These are phyloP conservation scores for Danio rerio DNA, from an alignment of 2,113 vertebrate species.

Conservation along the genomic window GRCz12tu NC_133177.1:17129501-17130000, in stretches of 20 bases:
- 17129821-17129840: too few species aligned
- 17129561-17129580: too few species aligned
- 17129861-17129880: neutral
- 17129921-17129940: slow-evolving; percentile 20
- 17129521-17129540: slow-evolving; percentile 44
- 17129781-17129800: neutral
- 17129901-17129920: slow-evolving; percentile 30
- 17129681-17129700: too few species aligned
- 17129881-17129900: too few species aligned
- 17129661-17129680: neutral
- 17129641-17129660: neutral
- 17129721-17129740: too few species aligned
- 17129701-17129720: too few species aligned
- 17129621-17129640: neutral
- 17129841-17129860: too few species aligned
- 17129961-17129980: slow-evolving; percentile 47
- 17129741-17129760: too few species aligned
- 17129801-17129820: neutral
- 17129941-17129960: slow-evolving; percentile 47
- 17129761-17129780: neutral
- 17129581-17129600: slow-evolving; percentile 38
- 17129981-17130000: slow-evolving; percentile 40
- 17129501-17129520: slow-evolving; percentile 30
- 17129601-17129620: slow-evolving; percentile 1
- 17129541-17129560: too few species aligned